Conservation (phyloP, 2,888 invertebrate genomes). For the Tachina lurida region DNA sequence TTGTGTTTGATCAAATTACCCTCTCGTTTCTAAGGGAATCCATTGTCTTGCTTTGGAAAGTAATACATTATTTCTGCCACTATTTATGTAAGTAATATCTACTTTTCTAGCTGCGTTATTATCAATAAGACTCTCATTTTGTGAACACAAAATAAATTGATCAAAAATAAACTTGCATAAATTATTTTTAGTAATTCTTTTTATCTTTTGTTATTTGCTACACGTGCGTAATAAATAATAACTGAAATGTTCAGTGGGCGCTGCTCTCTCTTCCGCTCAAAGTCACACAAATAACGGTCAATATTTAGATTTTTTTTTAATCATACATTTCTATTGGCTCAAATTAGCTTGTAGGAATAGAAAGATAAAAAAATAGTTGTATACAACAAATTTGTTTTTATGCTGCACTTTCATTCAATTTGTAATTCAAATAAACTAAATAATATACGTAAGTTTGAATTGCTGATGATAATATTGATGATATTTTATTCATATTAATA, state of each 20-base stretch:
- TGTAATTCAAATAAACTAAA: slow-evolving; percentile 67
- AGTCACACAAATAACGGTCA: slow-evolving; percentile 46
- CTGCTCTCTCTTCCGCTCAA: slow-evolving; percentile 52
- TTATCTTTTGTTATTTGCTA: too few species aligned
- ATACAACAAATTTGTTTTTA: slow-evolving; percentile 34
- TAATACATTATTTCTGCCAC: too few species aligned
- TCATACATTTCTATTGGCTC: slow-evolving; percentile 3
- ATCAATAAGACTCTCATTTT: too few species aligned
- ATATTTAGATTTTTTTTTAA: slow-evolving; percentile 19
- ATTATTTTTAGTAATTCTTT: too few species aligned
- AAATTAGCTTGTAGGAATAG: slow-evolving; percentile 25
- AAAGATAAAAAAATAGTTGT: slow-evolving; percentile 16
- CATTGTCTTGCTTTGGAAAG: too few species aligned
- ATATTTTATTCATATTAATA: slow-evolving; percentile 55
- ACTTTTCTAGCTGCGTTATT: too few species aligned
- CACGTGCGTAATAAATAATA: not conserved
- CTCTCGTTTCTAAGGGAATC: too few species aligned
- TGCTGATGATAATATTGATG: slow-evolving; percentile 43
- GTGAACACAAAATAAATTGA: too few species aligned
- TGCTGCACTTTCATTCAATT: slow-evolving; percentile 51
- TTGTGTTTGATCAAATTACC: too few species aligned
- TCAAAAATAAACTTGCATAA: too few species aligned
- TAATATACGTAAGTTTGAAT: slow-evolving; percentile 17
- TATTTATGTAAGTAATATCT: too few species aligned
- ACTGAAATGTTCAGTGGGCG: not conserved